Percentiles rank a stretch among this genome's conserved stretches.
Evolutionary conservation across 2,888 invertebrate species (phyloP).

Genomic region (Apamea epomidion): DNA sequence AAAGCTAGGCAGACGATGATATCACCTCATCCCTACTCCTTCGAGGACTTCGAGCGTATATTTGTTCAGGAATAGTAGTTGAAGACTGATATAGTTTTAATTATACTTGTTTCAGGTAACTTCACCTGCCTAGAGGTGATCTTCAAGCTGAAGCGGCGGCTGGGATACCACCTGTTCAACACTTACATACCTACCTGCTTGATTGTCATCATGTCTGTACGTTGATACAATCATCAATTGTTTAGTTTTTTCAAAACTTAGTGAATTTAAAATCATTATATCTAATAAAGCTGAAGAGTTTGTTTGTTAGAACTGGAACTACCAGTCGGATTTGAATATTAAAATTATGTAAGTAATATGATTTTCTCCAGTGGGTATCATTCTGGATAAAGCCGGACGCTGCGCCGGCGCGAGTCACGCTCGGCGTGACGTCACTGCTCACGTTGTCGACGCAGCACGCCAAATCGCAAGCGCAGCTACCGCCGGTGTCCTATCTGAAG

Average conservation of each 20-base stretch:
- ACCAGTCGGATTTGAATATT: too few relatives aligned
- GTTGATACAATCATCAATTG: constrained; percentile 69
- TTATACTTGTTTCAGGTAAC: constrained; percentile 91
- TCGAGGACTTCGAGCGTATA: neutral
- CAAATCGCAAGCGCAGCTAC: constrained; percentile 97
- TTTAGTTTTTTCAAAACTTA: too few relatives aligned
- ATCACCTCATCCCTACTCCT: too few relatives aligned
- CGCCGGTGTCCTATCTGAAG: constrained; percentile 98
- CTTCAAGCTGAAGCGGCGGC: constrained; percentile 96
- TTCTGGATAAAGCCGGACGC: constrained; percentile 99
- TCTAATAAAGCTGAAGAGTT: too few relatives aligned
- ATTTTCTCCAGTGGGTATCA: constrained; percentile 94
- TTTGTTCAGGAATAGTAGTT: neutral
- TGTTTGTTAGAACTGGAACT: too few relatives aligned
- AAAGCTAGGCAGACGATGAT: too few relatives aligned
- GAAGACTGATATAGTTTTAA: neutral
- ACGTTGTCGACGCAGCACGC: constrained; percentile 98
- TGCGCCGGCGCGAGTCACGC: constrained; percentile 97
- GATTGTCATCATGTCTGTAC: constrained; percentile 98
- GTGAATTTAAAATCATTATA: too few relatives aligned
- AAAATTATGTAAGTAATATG: too few relatives aligned
- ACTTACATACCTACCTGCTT: constrained; percentile 98
- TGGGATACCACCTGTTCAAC: constrained; percentile 98
- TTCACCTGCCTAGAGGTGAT: constrained; percentile 98
- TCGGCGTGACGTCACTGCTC: constrained; percentile 97